Conservation (phyloP, 2,888 invertebrate genomes). For the Dynastes maya region DNA sequence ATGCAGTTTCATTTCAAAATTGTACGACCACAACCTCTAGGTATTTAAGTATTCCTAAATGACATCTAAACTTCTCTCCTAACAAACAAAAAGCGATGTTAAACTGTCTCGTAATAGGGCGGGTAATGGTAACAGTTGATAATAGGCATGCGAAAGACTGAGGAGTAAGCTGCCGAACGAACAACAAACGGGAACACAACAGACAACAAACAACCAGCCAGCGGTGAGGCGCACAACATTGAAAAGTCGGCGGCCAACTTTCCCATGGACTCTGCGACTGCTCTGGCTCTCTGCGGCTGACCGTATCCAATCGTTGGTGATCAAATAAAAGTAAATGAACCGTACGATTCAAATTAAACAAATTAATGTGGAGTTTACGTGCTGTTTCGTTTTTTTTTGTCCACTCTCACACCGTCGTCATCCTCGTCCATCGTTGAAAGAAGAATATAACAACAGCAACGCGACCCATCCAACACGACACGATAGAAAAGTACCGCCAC, state of each 20-base stretch:
- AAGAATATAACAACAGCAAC: not conserved
- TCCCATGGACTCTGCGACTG: conserved; percentile 35
- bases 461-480: not conserved
- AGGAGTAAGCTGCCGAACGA: conserved; percentile 1
- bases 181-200: conserved; percentile 1
- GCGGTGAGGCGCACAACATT: not conserved
- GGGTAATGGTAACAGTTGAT: conserved; percentile 23
- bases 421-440: not conserved
- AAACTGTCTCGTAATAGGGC: conserved; percentile 18
- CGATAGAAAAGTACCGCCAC: not conserved
- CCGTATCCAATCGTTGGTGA: conserved; percentile 45
- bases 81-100: conserved; percentile 3
- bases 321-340: conserved; percentile 51
- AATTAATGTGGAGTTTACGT: conserved; percentile 47
- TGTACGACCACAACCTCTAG: no score
- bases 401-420: conserved; percentile 12
- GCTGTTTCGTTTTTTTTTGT: conserved; percentile 32
- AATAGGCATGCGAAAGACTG: conserved; percentile 18
- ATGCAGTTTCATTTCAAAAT: no score
- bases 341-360: conserved; percentile 48
- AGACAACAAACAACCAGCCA: conserved; percentile 3
- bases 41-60: no score
- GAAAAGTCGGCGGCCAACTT: conserved; percentile 27
- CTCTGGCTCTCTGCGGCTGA: conserved; percentile 28
- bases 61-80: not conserved